Evolutionary conservation across 1,140 invertebrate species (phyloP).

Genomic region (Sinonovacula constricta): DNA sequence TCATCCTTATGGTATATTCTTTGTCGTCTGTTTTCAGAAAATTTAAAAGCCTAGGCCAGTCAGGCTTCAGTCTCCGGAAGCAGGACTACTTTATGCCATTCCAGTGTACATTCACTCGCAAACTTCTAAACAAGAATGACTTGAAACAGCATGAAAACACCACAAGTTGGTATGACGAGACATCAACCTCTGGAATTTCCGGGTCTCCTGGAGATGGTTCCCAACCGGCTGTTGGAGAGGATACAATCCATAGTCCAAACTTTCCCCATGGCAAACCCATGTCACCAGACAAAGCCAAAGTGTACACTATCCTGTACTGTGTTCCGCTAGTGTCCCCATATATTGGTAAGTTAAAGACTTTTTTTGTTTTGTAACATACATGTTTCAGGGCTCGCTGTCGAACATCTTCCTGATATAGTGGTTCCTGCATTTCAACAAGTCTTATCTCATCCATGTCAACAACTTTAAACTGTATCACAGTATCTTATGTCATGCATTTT

Average conservation of each 20-base stretch:
- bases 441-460: too few relatives aligned
- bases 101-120: slow-evolving; percentile 38
- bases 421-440: too few relatives aligned
- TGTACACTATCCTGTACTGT: slow-evolving; percentile 58
- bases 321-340: slow-evolving; percentile 63
- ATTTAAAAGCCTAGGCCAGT: slow-evolving; percentile 27
- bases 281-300: not conserved
- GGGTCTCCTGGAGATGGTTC: slow-evolving; percentile 22
- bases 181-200: slow-evolving; percentile 26
- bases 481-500: too few relatives aligned
- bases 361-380: not conserved
- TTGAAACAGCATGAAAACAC: not conserved
- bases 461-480: too few relatives aligned
- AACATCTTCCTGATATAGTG: not conserved
- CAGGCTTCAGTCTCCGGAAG: slow-evolving; percentile 39
- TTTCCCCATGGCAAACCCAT: too few relatives aligned
- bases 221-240: not conserved
- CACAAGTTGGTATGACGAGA: slow-evolving; percentile 21
- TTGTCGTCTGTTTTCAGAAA: too few relatives aligned
- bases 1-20: too few relatives aligned
- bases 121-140: slow-evolving; percentile 14
- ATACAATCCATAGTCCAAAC: too few relatives aligned
- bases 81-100: slow-evolving; percentile 29
- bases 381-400: not conserved
- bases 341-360: slow-evolving; percentile 41